Evolutionary conservation across 92 coral and sea anemone species (phyloP).

Genomic region (Micromussa lordhowensis): DNA sequence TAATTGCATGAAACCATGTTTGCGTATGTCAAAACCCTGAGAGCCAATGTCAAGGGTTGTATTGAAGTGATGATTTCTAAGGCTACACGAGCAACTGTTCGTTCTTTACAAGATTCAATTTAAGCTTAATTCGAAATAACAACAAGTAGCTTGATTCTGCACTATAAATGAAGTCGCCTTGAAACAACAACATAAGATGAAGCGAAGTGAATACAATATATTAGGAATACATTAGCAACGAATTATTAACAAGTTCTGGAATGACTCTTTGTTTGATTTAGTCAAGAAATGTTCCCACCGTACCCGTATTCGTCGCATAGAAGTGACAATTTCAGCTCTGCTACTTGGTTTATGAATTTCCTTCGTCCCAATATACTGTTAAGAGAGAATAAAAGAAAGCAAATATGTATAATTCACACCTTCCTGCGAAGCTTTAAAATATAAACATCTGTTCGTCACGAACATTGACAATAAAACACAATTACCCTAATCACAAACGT

Average conservation of each 20-base stretch:
- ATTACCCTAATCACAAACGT: neutral
- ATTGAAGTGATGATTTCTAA: too few relatives aligned
- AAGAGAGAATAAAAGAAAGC: constrained; percentile 38
- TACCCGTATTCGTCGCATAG: constrained; percentile 95
- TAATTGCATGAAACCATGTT: neutral
- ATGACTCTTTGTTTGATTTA: neutral
- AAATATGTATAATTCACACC: constrained; percentile 18
- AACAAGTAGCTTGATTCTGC: neutral
- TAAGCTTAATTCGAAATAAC: constrained; percentile 5
- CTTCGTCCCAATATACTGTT: constrained; percentile 92
- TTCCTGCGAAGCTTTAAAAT: neutral
- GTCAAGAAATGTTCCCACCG: neutral
- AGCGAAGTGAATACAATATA: neutral
- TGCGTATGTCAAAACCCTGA: neutral
- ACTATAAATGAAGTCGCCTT: neutral
- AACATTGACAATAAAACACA: neutral
- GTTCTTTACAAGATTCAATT: neutral
- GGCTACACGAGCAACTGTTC: neutral
- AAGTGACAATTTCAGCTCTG: constrained; percentile 93
- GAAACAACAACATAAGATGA: neutral
- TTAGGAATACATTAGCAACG: neutral
- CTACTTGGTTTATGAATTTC: constrained; percentile 91
- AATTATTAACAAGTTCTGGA: neutral
- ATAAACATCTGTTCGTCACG: constrained; percentile 26
- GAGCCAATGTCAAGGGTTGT: neutral